A percentile compares a stretch with the other conserved stretches of the same genome.
phyloP scores from a whole-genome alignment of 2,113 vertebrate genomes.

The Maccullochella peelii region DNA sequence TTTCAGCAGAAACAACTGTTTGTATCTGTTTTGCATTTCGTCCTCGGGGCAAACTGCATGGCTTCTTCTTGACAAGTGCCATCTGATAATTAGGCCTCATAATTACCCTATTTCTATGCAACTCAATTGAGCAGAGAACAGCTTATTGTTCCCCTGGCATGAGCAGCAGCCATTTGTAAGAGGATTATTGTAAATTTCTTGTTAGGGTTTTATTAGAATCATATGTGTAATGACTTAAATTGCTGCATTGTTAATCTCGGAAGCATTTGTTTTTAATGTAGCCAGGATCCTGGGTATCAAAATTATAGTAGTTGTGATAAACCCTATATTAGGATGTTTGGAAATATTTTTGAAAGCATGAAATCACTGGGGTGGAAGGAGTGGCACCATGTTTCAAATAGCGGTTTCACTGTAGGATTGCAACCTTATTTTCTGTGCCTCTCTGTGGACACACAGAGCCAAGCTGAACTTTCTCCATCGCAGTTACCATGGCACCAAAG shows the following conservation, averaged over 20 bases:
- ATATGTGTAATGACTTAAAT: slow-evolving; percentile 39
- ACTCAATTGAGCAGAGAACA: slow-evolving; percentile 71
- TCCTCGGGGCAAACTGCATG: slow-evolving; percentile 69
- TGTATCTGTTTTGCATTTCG: slow-evolving; percentile 72
- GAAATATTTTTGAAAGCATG: slow-evolving; percentile 8
- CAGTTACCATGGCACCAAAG: slow-evolving; percentile 71
- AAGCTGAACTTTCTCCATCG: slow-evolving; percentile 38
- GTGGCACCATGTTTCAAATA: background rate
- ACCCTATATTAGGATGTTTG: background rate
- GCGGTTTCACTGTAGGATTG: slow-evolving; percentile 1
- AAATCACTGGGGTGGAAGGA: background rate
- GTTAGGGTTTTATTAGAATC: slow-evolving; percentile 64
- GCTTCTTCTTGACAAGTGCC: slow-evolving; percentile 75
- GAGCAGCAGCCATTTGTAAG: slow-evolving; percentile 55
- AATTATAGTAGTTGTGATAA: background rate
- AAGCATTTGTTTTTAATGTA: slow-evolving; percentile 39
- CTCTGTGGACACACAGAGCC: slow-evolving; percentile 26
- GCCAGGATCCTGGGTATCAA: background rate
- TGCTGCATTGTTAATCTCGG: slow-evolving; percentile 41
- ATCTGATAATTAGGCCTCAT: slow-evolving; percentile 81
- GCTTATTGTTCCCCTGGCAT: slow-evolving; percentile 67
- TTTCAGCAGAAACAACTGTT: slow-evolving; percentile 69
- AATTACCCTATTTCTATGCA: slow-evolving; percentile 81
- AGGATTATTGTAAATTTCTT: slow-evolving; percentile 68
- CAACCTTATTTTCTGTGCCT: slow-evolving; percentile 12